Evolutionary conservation across 1,140 invertebrate species (phyloP).

Genomic region (Eubasilissa regina): DNA sequence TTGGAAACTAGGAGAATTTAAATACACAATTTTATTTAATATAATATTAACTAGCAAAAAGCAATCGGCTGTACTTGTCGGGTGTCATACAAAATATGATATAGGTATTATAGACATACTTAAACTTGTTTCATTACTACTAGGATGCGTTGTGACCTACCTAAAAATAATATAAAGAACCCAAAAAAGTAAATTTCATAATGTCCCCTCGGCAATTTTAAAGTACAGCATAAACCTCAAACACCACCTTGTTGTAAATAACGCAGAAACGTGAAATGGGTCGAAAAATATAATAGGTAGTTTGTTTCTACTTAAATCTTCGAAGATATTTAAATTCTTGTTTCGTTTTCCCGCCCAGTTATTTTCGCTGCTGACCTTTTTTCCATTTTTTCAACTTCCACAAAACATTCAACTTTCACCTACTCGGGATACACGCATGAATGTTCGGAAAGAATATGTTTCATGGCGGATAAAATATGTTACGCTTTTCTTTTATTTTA

Average conservation of each 20-base stretch:
- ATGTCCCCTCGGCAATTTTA: too few relatives aligned
- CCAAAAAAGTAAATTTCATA: too few relatives aligned
- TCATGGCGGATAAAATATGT: conserved; percentile 40
- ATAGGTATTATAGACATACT: too few relatives aligned
- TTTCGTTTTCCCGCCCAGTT: conserved; percentile 8
- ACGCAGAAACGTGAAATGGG: conserved; percentile 4
- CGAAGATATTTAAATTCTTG: conserved; percentile 32
- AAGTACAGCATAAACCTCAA: too few relatives aligned
- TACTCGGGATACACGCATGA: conserved; percentile 36
- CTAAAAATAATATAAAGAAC: too few relatives aligned
- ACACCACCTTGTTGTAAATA: background rate
- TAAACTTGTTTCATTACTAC: too few relatives aligned
- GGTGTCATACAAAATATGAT: too few relatives aligned
- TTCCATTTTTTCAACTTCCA: conserved; percentile 12
- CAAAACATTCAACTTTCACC: conserved; percentile 26
- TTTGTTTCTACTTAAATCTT: background rate
- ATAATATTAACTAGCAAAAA: too few relatives aligned
- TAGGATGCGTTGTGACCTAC: too few relatives aligned
- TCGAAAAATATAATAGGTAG: conserved; percentile 13
- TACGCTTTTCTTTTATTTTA: conserved; percentile 45
- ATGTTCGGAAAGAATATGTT: conserved; percentile 40
- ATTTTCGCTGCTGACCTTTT: conserved; percentile 8
- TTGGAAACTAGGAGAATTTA: too few relatives aligned
- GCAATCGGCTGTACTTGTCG: too few relatives aligned
- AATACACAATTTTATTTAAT: too few relatives aligned